Evolutionary conservation across 1,140 invertebrate species (phyloP).

Genomic region (Apocrypta bakeri): DNA sequence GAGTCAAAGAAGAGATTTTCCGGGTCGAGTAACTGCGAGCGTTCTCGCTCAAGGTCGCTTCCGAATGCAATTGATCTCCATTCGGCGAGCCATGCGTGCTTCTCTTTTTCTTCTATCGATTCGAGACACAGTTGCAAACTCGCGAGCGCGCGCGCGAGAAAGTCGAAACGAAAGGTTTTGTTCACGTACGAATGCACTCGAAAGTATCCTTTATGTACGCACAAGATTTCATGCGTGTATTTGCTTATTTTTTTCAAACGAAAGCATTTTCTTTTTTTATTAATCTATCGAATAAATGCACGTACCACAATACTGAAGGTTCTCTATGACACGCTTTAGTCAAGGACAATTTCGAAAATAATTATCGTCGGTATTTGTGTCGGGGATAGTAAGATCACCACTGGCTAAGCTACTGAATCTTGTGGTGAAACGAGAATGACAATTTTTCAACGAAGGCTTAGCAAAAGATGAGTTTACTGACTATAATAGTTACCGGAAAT

Average conservation of each 20-base stretch:
- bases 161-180: constrained; percentile 11
- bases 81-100: neutral
- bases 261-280: neutral
- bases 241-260: neutral
- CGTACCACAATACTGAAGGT: neutral
- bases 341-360: too few species aligned
- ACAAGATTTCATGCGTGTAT: neutral
- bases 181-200: neutral
- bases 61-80: constrained; percentile 13
- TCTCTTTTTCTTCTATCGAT: constrained; percentile 14
- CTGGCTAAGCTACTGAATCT: too few species aligned
- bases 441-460: too few species aligned
- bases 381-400: too few species aligned
- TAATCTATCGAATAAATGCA: too few species aligned
- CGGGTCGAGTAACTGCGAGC: constrained; percentile 35
- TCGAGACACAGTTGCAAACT: constrained; percentile 18
- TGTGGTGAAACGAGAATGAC: too few species aligned
- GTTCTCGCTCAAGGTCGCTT: constrained; percentile 14
- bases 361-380: too few species aligned
- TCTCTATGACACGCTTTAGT: too few species aligned
- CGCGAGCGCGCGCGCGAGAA: constrained; percentile 25
- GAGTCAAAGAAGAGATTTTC: constrained; percentile 29
- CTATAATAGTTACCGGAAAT: too few species aligned
- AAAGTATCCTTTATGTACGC: neutral
- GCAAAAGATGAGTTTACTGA: too few species aligned